These are phyloP conservation scores for Scortum barcoo DNA, from an alignment of 2,113 vertebrate species.

Conservation along the genomic window DNA sequence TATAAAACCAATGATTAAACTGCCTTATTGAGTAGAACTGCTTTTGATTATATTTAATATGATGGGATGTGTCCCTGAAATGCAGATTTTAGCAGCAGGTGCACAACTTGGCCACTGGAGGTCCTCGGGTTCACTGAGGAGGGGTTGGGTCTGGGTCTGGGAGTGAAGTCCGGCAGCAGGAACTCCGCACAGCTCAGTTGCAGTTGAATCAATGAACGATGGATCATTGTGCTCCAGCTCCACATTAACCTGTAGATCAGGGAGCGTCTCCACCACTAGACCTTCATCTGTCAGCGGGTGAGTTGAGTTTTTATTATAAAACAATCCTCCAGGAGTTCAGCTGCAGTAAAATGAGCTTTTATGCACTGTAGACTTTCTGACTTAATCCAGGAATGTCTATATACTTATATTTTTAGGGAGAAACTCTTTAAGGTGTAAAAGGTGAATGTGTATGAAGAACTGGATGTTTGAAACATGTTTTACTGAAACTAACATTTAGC, in stretches of 20 bases:
- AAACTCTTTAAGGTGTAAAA: not conserved
- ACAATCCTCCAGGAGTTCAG: rapidly evolving
- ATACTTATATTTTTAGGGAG: not conserved
- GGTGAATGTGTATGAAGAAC: not conserved
- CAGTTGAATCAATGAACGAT: not conserved
- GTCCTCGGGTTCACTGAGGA: not conserved
- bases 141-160: not conserved
- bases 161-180: not conserved
- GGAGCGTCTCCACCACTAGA: not conserved
- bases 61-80: not conserved
- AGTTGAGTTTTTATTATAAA: not conserved
- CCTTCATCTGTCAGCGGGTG: conserved; percentile 19
- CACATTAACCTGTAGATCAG: conserved; percentile 15
- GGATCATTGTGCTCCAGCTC: conserved; percentile 8
- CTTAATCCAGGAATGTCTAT: not conserved
- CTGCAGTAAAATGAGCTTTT: not conserved
- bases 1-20: too few relatives aligned
- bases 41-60: not conserved
- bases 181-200: not conserved
- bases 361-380: not conserved
- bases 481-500: not conserved
- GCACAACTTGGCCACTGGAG: not conserved
- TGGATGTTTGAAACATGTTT: not conserved
- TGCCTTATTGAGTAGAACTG: too few relatives aligned
- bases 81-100: not conserved